Conservation (phyloP, 2,797 vertebrate genomes). For the Crocidura indochinensis region DNA sequence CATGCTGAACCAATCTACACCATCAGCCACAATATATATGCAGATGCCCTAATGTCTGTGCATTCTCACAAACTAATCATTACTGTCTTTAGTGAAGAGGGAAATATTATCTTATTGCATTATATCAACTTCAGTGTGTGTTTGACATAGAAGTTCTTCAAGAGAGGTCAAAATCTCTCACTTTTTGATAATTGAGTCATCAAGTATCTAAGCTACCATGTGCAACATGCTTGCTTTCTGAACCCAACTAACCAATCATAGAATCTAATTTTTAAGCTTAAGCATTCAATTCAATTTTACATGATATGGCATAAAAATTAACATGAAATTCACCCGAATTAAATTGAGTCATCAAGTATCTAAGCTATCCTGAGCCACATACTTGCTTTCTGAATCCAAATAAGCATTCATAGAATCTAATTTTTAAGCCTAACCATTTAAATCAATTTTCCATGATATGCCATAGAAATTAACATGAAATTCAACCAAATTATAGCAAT, state of each 20-base stretch:
- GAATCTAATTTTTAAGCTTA: not conserved
- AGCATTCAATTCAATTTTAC: conserved; percentile 20
- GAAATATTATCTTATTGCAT: not conserved
- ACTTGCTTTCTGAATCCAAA: conserved; percentile 44
- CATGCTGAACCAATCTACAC: too few species aligned
- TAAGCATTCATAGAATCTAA: conserved; percentile 15
- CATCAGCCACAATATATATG: not conserved
- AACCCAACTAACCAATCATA: conserved; percentile 34
- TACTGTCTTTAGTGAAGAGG: not conserved
- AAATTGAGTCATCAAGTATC: conserved; percentile 27
- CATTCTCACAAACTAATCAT: conserved; percentile 6
- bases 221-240: conserved; percentile 26
- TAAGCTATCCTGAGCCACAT: not conserved
- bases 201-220: not conserved
- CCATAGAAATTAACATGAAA: not conserved
- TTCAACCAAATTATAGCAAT: too few species aligned
- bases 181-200: conserved; percentile 47
- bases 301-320: not conserved
- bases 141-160: conserved; percentile 14
- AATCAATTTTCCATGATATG: conserved; percentile 6
- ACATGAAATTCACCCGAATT: too few species aligned
- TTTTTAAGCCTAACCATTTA: not conserved
- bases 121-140: not conserved
- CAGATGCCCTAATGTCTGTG: not conserved
- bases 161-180: not conserved